These are phyloP conservation scores for Candoia aspera DNA, from an alignment of 2,113 vertebrate species.

Conservation along the genomic window DNA sequence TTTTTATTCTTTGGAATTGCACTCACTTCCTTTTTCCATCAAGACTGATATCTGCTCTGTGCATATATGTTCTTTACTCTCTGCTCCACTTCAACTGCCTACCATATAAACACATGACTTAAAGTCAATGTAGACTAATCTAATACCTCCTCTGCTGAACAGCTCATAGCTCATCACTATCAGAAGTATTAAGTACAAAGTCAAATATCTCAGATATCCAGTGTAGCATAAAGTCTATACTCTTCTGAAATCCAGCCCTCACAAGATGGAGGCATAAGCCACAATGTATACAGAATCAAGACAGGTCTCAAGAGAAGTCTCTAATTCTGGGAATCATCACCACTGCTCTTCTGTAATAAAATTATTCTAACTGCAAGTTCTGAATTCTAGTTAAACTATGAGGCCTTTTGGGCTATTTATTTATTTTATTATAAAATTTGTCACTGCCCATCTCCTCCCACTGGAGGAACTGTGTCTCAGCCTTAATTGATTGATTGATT, in stretches of 20 bases:
- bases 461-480: not conserved
- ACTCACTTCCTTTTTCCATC: not conserved
- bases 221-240: not conserved
- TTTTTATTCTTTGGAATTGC: not conserved
- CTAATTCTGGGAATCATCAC: constrained; percentile 29
- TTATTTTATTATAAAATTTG: too few species aligned
- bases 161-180: not conserved
- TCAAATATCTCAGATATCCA: not conserved
- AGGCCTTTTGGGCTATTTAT: too few species aligned
- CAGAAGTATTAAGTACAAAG: not conserved
- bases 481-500: not conserved
- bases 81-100: not conserved
- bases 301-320: not conserved
- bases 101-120: not conserved
- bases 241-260: not conserved
- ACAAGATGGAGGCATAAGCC: not conserved
- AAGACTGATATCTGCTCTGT: not conserved
- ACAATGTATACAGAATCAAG: not conserved
- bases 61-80: not conserved
- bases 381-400: not conserved
- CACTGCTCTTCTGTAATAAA: constrained; percentile 2
- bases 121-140: not conserved
- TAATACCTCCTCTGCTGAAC: not conserved
- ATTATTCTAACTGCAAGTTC: not conserved
- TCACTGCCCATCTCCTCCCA: too few species aligned